Base-by-base conservation (phyloP, 2,888 invertebrate genomes). In the Cantharis rufa region DNA sequence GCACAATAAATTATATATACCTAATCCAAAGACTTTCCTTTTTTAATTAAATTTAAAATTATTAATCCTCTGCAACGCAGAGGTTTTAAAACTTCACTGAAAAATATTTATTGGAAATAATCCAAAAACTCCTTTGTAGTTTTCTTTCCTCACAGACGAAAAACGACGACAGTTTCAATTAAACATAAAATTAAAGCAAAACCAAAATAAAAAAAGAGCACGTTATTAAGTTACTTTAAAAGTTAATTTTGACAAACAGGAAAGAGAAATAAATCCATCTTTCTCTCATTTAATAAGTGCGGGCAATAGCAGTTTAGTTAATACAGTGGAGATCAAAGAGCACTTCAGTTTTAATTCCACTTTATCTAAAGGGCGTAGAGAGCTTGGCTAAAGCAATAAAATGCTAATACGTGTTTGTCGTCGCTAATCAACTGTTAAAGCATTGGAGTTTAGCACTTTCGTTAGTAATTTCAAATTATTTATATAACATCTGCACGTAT, bases 331-430 rank as follows among this genome's bases (percentile, higher is more conserved):
- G 88, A 90, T 90, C 90, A 90, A 90, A 90, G 90, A 85, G 87
- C 89, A 85, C 88, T 88, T 87, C 88, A 87, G 88, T 89, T 90
- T 90, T 90, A 90, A 90, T 90, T 90, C 89, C 89, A 89, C 89
- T 90, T 89, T 89, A 89, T 89, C 89, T 88, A 87, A 87, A 88
- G 89, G 89, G 88, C 87, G 87, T 87, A 86, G 86, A 87, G 87
- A 85, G 86, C 84, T 84, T 85, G 86, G 89, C 89, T 87, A 86
- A 88, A 87, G 88, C 91, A 92, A 92, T 92, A 92, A 92, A 92
- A 92, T 92, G 92, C 90, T 92, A 92, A 92, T 92, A 90, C 88
- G 89, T 92, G 91, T 92, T 92, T 91, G 91, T 90, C 89, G 89
- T 90, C 89, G 90, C 89, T 92, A 91, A 91, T 91, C 91, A 91